Evolutionary conservation across 2,797 vertebrate species (phyloP), one percentile per base, ranked within the genome.

Genomic region (Macropodus opercularis): DNA sequence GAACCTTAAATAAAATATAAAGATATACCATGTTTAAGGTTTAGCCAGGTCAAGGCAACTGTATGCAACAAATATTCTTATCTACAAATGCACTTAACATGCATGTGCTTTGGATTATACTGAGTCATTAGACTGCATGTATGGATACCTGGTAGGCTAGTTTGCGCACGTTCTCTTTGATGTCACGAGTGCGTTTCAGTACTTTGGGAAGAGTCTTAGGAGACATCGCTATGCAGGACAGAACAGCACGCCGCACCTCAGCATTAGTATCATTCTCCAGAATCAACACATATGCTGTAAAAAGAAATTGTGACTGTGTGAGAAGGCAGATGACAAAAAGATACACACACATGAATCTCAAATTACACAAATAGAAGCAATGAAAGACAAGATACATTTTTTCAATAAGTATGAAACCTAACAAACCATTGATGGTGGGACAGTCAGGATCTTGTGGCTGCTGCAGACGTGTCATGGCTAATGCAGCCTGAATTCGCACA

Each of bases 201-300:
- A 99, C 96, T 87, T 93, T 94, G 24, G 94, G 84, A 56, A 98
- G 90, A 38, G 96, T 96, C 67, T 69, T 80, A 14, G 91, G 92
- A 23, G 95, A 95, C 32, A 96, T 96, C 18, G 93, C 94, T n/a
- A 99, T 95, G 86, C 95, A 98, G 0, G 95, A 97, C 35, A 99
- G 90, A 43, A 98, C 96, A 0, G 97, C 96, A 21, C 95, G 92
- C 8, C 97, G 92, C 69, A 99, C 96, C 70, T 98, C 96, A 3
- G 95, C 85, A 68, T 96, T 98, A 0, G 91, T 89, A 68, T 99
- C 97, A 47, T 95, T 96, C 84, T 98, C 96, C 78, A 99, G 89
- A 72, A 98, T 85, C 24, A 80, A 80, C 84, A 79, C 75, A 75
- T 97, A 99, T 0, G 95, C 97, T 99, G 57, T 63, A 90, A 80